These are phyloP conservation scores for Decapterus maruadsi DNA, from an alignment of 2,797 vertebrate genomes.

Conservation along the genomic window DNA sequence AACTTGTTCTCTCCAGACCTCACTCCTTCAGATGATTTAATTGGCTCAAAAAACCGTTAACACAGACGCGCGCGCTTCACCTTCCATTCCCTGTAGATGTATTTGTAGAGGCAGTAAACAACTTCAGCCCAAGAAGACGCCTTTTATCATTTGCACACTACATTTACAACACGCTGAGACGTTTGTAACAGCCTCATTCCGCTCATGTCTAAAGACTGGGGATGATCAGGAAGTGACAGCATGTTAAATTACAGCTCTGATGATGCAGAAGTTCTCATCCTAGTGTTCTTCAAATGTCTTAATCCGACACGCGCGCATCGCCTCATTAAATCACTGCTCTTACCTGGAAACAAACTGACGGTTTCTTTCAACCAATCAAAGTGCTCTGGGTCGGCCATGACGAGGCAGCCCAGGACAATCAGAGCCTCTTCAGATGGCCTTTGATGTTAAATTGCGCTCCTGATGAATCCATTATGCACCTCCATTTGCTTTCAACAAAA, in stretches of 20 bases:
- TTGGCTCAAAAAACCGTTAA: slow-evolving; percentile 62
- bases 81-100: slow-evolving; percentile 46
- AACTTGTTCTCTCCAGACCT: slow-evolving; percentile 44
- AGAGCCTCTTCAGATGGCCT: slow-evolving; percentile 48
- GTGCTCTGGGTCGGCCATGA: slow-evolving; percentile 67
- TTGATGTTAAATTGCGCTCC: slow-evolving; percentile 58
- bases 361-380: slow-evolving; percentile 72
- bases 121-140: slow-evolving; percentile 34
- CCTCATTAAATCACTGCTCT: slow-evolving; percentile 44
- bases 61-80: slow-evolving; percentile 48
- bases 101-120: slow-evolving; percentile 53
- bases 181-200: slow-evolving; percentile 34
- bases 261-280: slow-evolving; percentile 15
- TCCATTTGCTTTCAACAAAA: slow-evolving; percentile 48
- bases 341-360: slow-evolving; percentile 78
- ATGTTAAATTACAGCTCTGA: slow-evolving; percentile 9
- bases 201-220: slow-evolving; percentile 25
- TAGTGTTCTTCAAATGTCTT: neutral
- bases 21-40: slow-evolving; percentile 63
- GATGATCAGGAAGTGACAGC: slow-evolving; percentile 20
- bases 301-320: neutral
- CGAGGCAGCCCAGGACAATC: slow-evolving; percentile 38
- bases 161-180: slow-evolving; percentile 37
- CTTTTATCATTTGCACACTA: slow-evolving; percentile 30
- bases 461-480: slow-evolving; percentile 60